A percentile compares a stretch with the other conserved stretches of the same genome.
Conservation (phyloP, 2,797 vertebrate genomes). For the Ptychadena robeensis region DNA sequence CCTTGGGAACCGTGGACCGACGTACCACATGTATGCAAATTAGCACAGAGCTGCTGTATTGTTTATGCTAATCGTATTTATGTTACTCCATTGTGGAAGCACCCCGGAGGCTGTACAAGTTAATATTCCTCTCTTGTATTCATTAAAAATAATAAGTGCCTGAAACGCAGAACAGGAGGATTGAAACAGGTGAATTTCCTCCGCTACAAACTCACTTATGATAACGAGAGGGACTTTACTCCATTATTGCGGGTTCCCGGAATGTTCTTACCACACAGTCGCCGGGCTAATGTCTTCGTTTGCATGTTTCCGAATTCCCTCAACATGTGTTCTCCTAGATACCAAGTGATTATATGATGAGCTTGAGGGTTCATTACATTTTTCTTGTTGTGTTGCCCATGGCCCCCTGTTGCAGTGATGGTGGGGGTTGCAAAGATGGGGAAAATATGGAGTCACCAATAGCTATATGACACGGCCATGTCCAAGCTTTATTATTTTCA, state of each 20-base stretch:
- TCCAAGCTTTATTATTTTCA: too few species aligned
- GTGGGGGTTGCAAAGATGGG: too few species aligned
- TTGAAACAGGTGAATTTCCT: constrained; percentile 4
- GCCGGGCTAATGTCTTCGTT: background rate
- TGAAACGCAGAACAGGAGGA: constrained; percentile 5
- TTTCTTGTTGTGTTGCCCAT: too few species aligned
- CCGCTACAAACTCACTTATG: background rate
- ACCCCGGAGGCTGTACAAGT: constrained; percentile 23
- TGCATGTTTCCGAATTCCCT: background rate
- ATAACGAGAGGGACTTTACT: background rate
- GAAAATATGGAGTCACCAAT: too few species aligned
- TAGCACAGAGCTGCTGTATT: background rate
- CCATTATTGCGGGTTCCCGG: background rate
- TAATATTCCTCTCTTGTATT: constrained; percentile 44
- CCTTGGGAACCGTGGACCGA: background rate
- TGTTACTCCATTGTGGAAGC: constrained; percentile 35
- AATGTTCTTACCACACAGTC: background rate
- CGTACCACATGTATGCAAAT: background rate
- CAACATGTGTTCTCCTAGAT: too few species aligned
- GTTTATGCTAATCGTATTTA: constrained; percentile 50
- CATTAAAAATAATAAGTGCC: constrained; percentile 36
- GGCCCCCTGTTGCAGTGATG: too few species aligned
- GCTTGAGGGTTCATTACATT: too few species aligned
- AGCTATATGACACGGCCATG: too few species aligned
- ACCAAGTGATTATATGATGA: too few species aligned